Base-by-base conservation (phyloP, 2,888 invertebrate genomes). In the Glaucopsyche alexis region DNA sequence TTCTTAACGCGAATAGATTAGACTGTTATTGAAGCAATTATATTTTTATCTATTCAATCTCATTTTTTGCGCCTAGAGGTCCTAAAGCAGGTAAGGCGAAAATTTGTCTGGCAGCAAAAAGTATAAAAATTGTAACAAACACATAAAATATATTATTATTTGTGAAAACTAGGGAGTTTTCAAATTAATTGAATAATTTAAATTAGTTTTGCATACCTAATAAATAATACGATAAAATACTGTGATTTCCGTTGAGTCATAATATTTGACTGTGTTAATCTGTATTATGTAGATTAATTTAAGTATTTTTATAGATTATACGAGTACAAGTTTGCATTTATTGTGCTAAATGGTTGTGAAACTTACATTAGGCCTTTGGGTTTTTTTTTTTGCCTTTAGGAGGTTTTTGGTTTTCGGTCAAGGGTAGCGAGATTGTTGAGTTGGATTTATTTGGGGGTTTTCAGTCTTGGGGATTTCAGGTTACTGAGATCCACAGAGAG, bases 311-410 rank as follows among this genome's bases (percentile, higher is more conserved):
- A 29, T 29, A 29, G 3, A 29, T 3, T 29, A 29, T 3, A 29
- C 7, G 9, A 19, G 16, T 3, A 29, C 7, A 19, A 19, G 16
- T 55, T 5, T 2, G 6, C 16, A 19, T 47, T 16, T 7, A 38
- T n/a, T 16, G 69, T 49, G 69, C 14, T 29, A 47, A 47, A 14
- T 7, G 29, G 19, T 69, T 69, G 11, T 16, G 69, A 13, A 69
- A 69, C 49, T 3, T 8, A 29, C 29, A 29, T 49, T 69, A n/a
- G 19, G 14, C 69, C 69, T 47, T 69, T 69, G 69, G 69, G 69
- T 49, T 69, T 69, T 66, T 69, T 69, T 8, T 19, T 13, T 8
- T 42, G 29, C 4, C 29, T 29, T 29, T 29, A 29, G 29, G 29
- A 29, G 29, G 29, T 29, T 60, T 60, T 60, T 29, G 13, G 29